Base-by-base conservation (phyloP, 1,140 invertebrate species). In the Zaprionus davidi region DNA sequence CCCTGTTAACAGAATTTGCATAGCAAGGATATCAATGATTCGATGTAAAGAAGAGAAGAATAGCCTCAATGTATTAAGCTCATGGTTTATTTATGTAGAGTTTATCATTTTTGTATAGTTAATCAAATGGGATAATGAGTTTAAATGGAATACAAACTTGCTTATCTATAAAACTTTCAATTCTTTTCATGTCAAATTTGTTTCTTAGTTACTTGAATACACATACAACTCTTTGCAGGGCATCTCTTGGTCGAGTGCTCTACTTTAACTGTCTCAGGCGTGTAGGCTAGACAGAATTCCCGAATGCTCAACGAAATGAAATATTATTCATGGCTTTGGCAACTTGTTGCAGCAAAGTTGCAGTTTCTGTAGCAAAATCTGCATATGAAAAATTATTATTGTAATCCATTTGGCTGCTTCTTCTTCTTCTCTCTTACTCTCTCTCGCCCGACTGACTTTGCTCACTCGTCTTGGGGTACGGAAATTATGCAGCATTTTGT, bases 351-450 rank as follows among this genome's bases (percentile, higher is more conserved):
- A 68, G 76, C 71, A 68, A 70, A 46, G 26, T 24, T 46, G 15
- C 26, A 68, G 71, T 74, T 73, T 74, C 76, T 78, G 76, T 74
- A 69, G 71, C 71, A 81, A 88, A 90, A 90, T 90, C 85, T 86
- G 87, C 86, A 86, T 91, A 90, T 90, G 87, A 90, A 90, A 90
- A 90, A 90, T 90, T 90, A 90, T 90, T 90, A 90, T 90, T 90
- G 87, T 86, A 90, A 90, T 90, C 82, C 82, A 90, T 90, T 90
- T 90, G 85, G 79, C 67, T 82, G 60, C 41, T 46, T 15, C 26
- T 38, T 46, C 24, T 49, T 31, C 31, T 20, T 20, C 20, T 20
- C 20, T 24, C 51, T 28, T 24, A 5, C 22, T 11, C 22, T 41
- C 7, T 60, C 20, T 24, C 22, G 26, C 51, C n/a, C 28, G 26